Evolutionary conservation across 2,888 invertebrate species (phyloP).

Genomic region (Clusia tigrina): DNA sequence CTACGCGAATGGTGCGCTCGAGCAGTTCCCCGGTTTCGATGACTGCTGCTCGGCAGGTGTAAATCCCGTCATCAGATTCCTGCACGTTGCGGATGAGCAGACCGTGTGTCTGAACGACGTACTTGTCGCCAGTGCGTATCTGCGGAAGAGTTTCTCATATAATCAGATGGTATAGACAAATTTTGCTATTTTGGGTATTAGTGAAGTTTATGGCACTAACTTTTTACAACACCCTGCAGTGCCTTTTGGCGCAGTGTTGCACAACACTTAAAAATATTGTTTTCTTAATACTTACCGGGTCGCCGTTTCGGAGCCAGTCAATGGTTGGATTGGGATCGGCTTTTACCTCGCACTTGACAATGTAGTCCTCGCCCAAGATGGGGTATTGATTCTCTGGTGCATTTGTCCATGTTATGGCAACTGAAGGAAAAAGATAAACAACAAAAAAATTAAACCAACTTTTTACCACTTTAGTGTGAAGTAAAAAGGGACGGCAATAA

Average conservation of each 20-base stretch:
- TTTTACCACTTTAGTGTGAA: not conserved
- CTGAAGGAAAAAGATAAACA: conserved; percentile 63
- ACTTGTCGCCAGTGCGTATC: conserved; percentile 76
- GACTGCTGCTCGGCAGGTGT: conserved; percentile 88
- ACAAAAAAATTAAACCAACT: conserved; percentile 11
- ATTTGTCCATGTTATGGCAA: conserved; percentile 85
- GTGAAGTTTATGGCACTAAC: not conserved
- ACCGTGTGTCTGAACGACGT: conserved; percentile 78
- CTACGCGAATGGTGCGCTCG: conserved; percentile 80
- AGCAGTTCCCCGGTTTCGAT: conserved; percentile 80
- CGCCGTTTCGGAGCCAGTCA: conserved; percentile 84
- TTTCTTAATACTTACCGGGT: conserved; percentile 66
- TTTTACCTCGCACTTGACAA: conserved; percentile 83
- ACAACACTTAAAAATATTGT: not conserved
- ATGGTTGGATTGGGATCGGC: conserved; percentile 87
- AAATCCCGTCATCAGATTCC: conserved; percentile 85
- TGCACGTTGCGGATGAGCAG: conserved; percentile 79
- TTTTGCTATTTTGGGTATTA: not conserved
- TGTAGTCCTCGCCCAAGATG: conserved; percentile 77
- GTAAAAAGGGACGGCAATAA: conserved; percentile 6
- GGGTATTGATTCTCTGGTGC: conserved; percentile 86
- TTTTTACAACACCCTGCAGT: too few relatives aligned
- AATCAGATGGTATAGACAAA: not conserved
- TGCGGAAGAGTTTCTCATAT: conserved; percentile 49
- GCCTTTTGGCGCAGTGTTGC: not conserved